Conservation (phyloP, 2,113 vertebrate species). For the Peromyscus leucopus region DNA sequence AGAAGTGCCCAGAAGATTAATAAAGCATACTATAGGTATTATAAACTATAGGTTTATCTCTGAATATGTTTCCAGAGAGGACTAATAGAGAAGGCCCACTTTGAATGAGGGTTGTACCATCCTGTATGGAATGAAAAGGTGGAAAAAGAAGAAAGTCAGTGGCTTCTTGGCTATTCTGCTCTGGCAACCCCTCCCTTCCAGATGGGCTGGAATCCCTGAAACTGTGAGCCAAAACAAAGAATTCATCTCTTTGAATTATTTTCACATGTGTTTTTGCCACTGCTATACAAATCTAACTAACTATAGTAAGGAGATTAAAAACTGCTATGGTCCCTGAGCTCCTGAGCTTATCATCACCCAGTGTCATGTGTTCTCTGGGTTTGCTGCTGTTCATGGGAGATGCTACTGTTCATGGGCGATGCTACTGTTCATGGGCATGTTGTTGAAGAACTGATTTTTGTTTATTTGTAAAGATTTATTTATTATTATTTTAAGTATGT, state of each 20-base stretch:
- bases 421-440: background rate
- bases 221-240: background rate
- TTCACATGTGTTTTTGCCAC: background rate
- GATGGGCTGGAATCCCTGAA: background rate
- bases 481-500: background rate
- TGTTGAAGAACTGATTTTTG: background rate
- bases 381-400: background rate
- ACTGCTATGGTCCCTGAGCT: background rate
- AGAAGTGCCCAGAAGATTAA: background rate
- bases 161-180: background rate
- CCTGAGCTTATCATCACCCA: background rate
- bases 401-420: background rate
- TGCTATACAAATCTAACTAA: background rate
- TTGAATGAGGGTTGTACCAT: background rate
- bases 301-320: background rate
- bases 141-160: background rate
- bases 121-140: background rate
- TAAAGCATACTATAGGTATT: background rate
- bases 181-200: background rate
- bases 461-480: background rate
- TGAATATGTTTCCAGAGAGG: background rate
- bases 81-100: background rate
- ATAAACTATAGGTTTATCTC: background rate
- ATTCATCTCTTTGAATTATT: background rate
- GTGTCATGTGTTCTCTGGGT: accelerated